These are phyloP conservation scores for Origma solitaria DNA, from an alignment of 2,113 vertebrate genomes.

Conservation along the genomic window DNA sequence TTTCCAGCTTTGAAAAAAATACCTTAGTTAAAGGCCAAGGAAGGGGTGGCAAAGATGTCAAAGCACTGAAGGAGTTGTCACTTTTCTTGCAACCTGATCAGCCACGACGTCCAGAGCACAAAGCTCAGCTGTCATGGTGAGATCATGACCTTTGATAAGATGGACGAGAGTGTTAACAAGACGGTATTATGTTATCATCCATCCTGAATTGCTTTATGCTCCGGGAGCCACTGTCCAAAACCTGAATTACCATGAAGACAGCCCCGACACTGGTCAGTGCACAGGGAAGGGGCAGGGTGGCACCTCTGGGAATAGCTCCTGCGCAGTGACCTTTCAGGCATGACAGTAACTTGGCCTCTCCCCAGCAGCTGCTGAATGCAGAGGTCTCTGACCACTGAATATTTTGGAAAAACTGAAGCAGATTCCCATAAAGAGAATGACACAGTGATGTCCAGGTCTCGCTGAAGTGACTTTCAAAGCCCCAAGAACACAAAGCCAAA, in stretches of 20 bases:
- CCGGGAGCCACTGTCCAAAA: neutral
- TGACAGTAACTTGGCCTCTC: neutral
- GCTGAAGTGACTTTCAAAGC: neutral
- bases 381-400: neutral
- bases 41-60: neutral
- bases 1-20: neutral
- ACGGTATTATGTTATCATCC: neutral
- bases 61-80: neutral
- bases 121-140: neutral
- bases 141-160: constrained; percentile 13
- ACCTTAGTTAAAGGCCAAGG: neutral
- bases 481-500: neutral
- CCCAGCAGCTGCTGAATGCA: neutral
- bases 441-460: neutral
- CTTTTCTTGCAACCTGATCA: neutral
- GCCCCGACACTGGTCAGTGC: neutral
- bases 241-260: neutral
- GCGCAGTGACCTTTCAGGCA: neutral
- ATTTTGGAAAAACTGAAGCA: neutral
- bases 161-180: neutral
- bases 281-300: neutral
- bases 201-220: neutral
- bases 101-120: neutral
- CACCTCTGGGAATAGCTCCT: neutral
- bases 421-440: neutral